Base-by-base conservation (phyloP, 2,113 vertebrate genomes). In the Siphamia tubifer region DNA sequence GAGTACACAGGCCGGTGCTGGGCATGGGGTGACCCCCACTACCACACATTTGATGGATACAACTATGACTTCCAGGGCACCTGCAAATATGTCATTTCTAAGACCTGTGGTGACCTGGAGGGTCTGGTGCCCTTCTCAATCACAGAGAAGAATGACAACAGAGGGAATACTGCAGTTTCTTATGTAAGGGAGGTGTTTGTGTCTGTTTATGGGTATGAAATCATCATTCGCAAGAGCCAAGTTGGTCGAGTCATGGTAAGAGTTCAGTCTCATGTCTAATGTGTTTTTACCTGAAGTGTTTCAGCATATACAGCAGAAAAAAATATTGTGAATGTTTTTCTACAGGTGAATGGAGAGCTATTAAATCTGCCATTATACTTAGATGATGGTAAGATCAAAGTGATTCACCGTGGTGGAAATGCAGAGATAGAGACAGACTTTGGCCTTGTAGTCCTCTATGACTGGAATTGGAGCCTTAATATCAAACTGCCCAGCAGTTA, bases 61-160 rank as follows among this genome's bases (percentile, higher is more conserved):
- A 85, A 88, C 63, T 94, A 83, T 5, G 48, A 94, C 77, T 95
- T 95, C 84, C 93, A 94, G 73, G 94, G 94, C 40, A 91, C 91
- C 40, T 95, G 94, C 67, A 86, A 79, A 0, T 95, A 95, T 68
- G 55, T 27, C 43, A 79, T 96, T 58, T 92, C 91, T 0, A 74
- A 90, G 2, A 83, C 69, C 27, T 91, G 91, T 1, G 90, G 91
- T 0, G 65, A 75, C 0, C 67, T 92, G 44, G 1, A 72, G 0
- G 58, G 38, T 2, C 68, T 96, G 13, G 90, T 79, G 0, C 90
- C 93, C 12, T 97, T 96, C 74, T 87, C 81, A 0, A 42, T 96
- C 38, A 84, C 89, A 10, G 93, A 90, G 72, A 94, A 92, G 78
- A 96, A 96, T 0, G 87, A 94, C 32, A 87, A 95, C 55, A 74